These are phyloP conservation scores for Drosophila ohnishii DNA, from an alignment of 1,140 invertebrate genomes.

Conservation along the genomic window DNA sequence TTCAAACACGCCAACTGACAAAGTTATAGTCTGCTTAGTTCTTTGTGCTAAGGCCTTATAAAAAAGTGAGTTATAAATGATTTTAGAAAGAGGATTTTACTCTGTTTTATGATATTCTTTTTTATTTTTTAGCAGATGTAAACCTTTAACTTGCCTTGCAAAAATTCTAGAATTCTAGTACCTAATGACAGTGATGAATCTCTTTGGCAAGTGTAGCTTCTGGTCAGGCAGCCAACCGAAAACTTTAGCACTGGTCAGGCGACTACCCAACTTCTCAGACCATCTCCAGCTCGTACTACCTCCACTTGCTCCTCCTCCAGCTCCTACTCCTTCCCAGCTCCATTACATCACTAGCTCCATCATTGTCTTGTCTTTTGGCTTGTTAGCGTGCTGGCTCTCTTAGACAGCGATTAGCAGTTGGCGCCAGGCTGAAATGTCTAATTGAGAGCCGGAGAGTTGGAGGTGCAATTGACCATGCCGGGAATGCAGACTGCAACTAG, in stretches of 20 bases:
- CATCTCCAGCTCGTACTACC: not conserved
- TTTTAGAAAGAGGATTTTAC: not conserved
- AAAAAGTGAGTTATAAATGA: not conserved
- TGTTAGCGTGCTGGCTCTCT: constrained; percentile 49
- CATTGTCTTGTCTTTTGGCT: constrained; percentile 43
- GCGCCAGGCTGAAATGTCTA: constrained; percentile 43
- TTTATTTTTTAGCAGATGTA: not conserved
- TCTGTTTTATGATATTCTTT: not conserved
- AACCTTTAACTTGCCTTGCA: not conserved
- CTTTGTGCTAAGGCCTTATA: not conserved
- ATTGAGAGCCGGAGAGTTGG: constrained; percentile 29
- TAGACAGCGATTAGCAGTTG: constrained; percentile 55
- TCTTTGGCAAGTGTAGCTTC: constrained; percentile 15
- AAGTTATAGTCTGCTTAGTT: not conserved
- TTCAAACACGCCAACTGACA: constrained; percentile 63
- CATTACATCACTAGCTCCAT: constrained; percentile 30
- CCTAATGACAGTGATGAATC: constrained; percentile 1
- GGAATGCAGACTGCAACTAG: constrained; percentile 16
- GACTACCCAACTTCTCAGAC: not conserved
- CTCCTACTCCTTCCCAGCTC: constrained; percentile 3
- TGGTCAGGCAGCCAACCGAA: constrained; percentile 30
- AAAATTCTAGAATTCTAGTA: not conserved
- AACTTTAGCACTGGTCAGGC: constrained; percentile 25
- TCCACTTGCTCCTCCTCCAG: not conserved
- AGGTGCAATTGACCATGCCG: constrained; percentile 19